A percentile compares a stretch with the other conserved stretches of the same genome.
phyloP scores from a whole-genome alignment of 2,888 invertebrate species.

The Drosophila cyrtoloma region DNA sequence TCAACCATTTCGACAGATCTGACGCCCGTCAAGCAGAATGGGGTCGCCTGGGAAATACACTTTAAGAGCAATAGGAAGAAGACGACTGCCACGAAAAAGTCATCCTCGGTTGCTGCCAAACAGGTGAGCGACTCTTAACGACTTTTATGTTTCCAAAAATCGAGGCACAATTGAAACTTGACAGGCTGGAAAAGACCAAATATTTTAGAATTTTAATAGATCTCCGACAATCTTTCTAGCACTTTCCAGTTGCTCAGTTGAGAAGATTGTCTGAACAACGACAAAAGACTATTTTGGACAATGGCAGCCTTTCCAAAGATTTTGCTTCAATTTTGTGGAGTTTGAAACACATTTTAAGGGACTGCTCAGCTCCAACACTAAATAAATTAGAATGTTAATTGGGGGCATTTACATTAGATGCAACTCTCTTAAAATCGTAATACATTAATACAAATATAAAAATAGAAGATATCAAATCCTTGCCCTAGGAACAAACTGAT shows the following conservation, averaged over 20 bases:
- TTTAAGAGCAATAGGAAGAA: slow-evolving; percentile 86
- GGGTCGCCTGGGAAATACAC: slow-evolving; percentile 95
- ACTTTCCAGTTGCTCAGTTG: not conserved
- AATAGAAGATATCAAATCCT: not conserved
- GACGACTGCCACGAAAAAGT: slow-evolving; percentile 46
- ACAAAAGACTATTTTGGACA: too few species aligned
- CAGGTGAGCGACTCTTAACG: slow-evolving; percentile 41
- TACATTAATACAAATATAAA: not conserved
- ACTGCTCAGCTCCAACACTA: not conserved
- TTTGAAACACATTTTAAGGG: not conserved
- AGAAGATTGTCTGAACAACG: too few species aligned
- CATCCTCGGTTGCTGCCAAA: slow-evolving; percentile 30
- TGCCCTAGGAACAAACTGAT: too few species aligned
- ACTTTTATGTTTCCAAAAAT: not conserved
- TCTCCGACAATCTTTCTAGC: too few species aligned
- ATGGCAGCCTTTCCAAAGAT: not conserved
- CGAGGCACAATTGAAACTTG: not conserved
- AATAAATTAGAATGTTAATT: not conserved
- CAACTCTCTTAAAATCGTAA: not conserved
- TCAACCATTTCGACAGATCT: slow-evolving; percentile 86
- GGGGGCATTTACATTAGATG: not conserved
- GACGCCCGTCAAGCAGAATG: slow-evolving; percentile 90
- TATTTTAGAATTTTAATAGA: not conserved
- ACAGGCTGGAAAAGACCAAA: not conserved
- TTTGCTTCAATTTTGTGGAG: too few species aligned